Base-by-base conservation (phyloP, 2,113 vertebrate species). In the Xiphias gladius region DNA sequence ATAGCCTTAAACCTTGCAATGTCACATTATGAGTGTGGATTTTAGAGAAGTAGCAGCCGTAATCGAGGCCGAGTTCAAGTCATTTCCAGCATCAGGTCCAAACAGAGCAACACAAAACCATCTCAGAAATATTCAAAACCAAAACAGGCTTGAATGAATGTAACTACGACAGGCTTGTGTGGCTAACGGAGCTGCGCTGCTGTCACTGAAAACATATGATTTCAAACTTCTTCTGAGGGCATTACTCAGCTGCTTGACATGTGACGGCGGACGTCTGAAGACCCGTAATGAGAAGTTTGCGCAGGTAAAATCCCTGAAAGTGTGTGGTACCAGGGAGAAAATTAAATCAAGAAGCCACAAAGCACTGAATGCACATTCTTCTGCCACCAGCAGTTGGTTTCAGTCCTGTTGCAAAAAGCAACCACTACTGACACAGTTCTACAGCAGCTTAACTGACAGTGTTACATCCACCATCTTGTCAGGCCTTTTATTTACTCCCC, bases 21-120 rank as follows among this genome's bases (percentile, higher is more conserved):
- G 22, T 63, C 55, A 64, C 22, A 61, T 17, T 20, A 50, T 73
- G 61, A 82, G 17, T 3, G 50, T 59, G 26, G 14, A 73, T 81
- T 83, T 65, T 2, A 46, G 13, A 79, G 8, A 74, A 52, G 35
- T 3, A 7, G 22, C 28, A 48, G 24, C 24, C n/a, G 17, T 65
- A 22, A 76, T 55, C 0, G 30, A 61, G 9, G 30, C 26, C n/a
- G 10, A 26, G 37, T 71, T 67, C 39, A 48, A 46, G 11, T 22
- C 3, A 61, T 35, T 67, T 79, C 20, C 17, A 80, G 41, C n/a
- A 61, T 26, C 22, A 57, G 10, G 19, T 68, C n/a, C 52, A 20
- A 76, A 24, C 43, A 30, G 37, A 73, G 37, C 14, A 43, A 41
- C 7, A 2, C 30, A 22, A 39, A 39, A 22, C 61, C 28, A 32